A percentile compares a stretch with the other conserved stretches of the same genome.
Conservation (phyloP, 1,140 invertebrate genomes). For the Whitmania pigra region DNA sequence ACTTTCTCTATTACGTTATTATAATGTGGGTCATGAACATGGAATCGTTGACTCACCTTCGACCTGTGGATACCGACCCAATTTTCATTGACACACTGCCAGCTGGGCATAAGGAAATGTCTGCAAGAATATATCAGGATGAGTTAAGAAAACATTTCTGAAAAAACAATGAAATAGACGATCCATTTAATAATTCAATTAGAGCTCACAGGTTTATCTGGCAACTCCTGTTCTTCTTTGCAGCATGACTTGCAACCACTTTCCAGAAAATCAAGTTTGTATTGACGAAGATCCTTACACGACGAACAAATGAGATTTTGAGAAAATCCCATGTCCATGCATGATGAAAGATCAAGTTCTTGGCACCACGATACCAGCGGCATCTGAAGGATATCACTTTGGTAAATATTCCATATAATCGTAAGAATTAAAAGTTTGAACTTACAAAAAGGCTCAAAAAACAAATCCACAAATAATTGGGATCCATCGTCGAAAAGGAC, state of each 20-base stretch:
- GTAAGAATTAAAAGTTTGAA: background rate
- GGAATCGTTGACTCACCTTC: slow-evolving; percentile 50
- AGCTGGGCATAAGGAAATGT: slow-evolving; percentile 70
- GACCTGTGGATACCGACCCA: slow-evolving; percentile 86
- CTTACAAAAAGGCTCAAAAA: slow-evolving; percentile 1
- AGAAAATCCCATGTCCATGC: slow-evolving; percentile 55
- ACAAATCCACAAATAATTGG: background rate
- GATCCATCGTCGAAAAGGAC: too few species aligned
- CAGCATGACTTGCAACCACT: slow-evolving; percentile 63
- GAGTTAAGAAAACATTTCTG: background rate
- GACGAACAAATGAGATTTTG: slow-evolving; percentile 75
- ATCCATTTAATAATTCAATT: background rate
- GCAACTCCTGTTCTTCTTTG: slow-evolving; percentile 47
- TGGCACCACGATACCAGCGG: background rate
- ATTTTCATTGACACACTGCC: slow-evolving; percentile 87
- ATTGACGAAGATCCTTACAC: slow-evolving; percentile 68
- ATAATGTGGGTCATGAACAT: background rate
- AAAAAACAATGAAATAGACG: background rate
- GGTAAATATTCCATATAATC: background rate
- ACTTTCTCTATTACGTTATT: too few species aligned
- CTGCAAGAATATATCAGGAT: slow-evolving; percentile 27
- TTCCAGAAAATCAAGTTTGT: slow-evolving; percentile 55
- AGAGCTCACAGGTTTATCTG: slow-evolving; percentile 27
- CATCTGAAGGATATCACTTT: background rate
- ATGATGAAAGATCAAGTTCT: background rate